Base-by-base conservation (phyloP, 2,888 invertebrate genomes). In the Chloroclysta siterata region DNA sequence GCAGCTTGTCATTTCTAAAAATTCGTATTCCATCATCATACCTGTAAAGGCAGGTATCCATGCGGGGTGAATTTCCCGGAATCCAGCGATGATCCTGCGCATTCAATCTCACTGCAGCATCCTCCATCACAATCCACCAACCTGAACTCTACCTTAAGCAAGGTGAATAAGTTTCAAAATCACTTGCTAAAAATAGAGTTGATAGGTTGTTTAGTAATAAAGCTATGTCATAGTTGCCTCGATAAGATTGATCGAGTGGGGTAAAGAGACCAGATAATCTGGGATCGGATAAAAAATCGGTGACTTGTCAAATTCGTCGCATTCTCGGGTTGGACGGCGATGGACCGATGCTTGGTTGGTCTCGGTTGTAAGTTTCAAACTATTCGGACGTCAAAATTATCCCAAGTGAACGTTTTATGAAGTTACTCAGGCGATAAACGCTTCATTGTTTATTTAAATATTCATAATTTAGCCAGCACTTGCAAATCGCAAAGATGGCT, bases 221-320 rank as follows among this genome's bases (percentile, higher is more conserved):
- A 69, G 57, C 63, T 63, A 68, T 69, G 75, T 80, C 80, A 84
- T 85, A 85, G 89, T 85, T 85, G 77, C 81, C 81, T 84, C 81
- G 88, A 90, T 91, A 93, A 93, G 93, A 93, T 93, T 93, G 93
- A 93, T 93, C 91, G 90, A 93, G 93, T 92, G 92, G 87, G 88
- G 92, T 90, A 89, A 90, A 85, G 79, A 82, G 83, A 85, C 81
- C 86, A 92, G 92, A 92, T 92, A 84, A 92, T 92, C 91, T 93
- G 86, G 80, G 73, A 73, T 73, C 60, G 71, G 78, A 85, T 87
- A 88, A 89, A 91, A 92, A 93, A 90, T 85, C 87, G 79, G 89
- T 93, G 93, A 93, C 93, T 93, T 92, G 93, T 91, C 90, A 89
- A 90, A 92, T 91, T 89, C 90, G 73, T 89, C 86, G 91, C 91